Evolutionary conservation across 2,888 invertebrate genomes (phyloP), one percentile per base, ranked within the genome.

Genomic region (Cephus nigrinus): DNA sequence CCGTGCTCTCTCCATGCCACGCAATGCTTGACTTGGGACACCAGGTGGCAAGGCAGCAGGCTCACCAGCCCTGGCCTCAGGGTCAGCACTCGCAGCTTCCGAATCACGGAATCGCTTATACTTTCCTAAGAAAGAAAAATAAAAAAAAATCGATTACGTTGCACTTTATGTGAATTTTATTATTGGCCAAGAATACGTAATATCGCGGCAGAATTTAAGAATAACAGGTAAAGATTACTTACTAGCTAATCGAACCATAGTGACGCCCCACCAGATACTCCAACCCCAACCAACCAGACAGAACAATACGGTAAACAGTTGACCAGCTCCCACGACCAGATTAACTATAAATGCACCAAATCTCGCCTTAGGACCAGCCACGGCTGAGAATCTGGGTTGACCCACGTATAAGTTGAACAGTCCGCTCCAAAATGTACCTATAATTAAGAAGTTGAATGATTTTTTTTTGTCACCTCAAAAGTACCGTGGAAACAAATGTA

Each of bases 251-350:
- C 95, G 95, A 81, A 98, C 92, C 95, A 98, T 96, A 88, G 97
- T 96, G 83, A 98, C 95, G 3, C 98, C 99, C 99, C 99, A 99
- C 95, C 98, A 98, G 82, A 99, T 96, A 80, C 98, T 97, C 99
- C 99, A 99, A 84, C 98, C 98, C 98, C 98, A 99, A 31, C 99
- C 97, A 69, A 97, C 98, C 76, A 98, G 94, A 88, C 98, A 96
- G 93, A 99, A 98, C 76, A 98, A 94, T 76, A 98, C 96, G 34
- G 98, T 98, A 92, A 98, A 98, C 86, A 97, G 93, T 92, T 99
- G 99, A 31, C 97, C 95, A 78, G 96, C 93, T 0, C 98, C 98
- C 78, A 98, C 97, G 84, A 97, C 92, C 68, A 96, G 92, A 92
- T 98, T 97, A 80, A 98, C 96, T 82, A 98, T 93, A 85, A 98